Evolutionary conservation across 2,113 vertebrate species (phyloP).

Genomic region (Pachyramphus minor): DNA sequence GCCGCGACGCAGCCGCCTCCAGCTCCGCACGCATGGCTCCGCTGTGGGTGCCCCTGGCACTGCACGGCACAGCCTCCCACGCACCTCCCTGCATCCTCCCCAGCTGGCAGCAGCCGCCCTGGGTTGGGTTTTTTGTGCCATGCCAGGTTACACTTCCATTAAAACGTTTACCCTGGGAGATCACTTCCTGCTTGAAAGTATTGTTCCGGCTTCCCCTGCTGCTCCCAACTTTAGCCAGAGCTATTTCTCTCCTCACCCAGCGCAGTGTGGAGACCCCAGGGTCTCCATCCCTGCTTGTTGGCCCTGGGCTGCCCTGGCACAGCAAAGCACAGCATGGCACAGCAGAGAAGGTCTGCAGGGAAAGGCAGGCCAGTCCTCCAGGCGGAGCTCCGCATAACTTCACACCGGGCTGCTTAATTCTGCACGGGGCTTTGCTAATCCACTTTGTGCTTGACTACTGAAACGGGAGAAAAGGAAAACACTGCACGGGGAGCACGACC

Average conservation of each 20-base stretch:
- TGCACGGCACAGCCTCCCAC: not conserved
- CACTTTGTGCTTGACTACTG: constrained; percentile 1
- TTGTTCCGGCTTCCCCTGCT: not conserved
- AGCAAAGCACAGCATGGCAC: not conserved
- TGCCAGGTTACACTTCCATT: constrained; percentile 40
- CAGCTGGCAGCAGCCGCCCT: constrained; percentile 7
- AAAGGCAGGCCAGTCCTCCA: not conserved
- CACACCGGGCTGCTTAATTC: not conserved
- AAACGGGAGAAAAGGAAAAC: not conserved
- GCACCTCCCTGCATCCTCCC: constrained; percentile 30
- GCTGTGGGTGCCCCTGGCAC: constrained; percentile 13
- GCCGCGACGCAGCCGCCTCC: not conserved
- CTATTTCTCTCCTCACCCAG: not conserved
- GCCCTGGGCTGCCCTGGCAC: not conserved
- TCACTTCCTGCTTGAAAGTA: constrained; percentile 19
- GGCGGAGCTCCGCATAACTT: not conserved
- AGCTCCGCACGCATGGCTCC: not conserved
- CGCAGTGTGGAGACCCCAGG: rapidly evolving
- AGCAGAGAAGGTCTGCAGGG: not conserved
- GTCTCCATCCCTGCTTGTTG: not conserved
- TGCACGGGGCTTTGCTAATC: constrained; percentile 13
- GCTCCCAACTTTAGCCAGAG: not conserved
- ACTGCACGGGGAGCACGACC: not conserved
- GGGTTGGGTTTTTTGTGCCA: constrained; percentile 10
- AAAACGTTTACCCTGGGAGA: constrained; percentile 3